These are phyloP conservation scores for Hemichromis elongatus DNA, from an alignment of 2,113 vertebrate species.

Conservation along the genomic window DNA sequence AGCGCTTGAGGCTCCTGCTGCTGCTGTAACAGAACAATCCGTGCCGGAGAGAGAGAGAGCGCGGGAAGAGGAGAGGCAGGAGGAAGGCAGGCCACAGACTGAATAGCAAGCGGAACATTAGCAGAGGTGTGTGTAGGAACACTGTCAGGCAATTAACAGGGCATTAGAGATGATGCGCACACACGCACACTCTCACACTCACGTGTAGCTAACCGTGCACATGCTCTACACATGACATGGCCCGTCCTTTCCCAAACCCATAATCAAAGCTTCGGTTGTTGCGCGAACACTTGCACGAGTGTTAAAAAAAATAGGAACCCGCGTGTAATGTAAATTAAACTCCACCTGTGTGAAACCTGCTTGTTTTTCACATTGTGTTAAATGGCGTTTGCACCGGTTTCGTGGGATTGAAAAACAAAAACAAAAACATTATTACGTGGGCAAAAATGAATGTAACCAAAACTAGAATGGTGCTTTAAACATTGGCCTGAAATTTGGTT, in stretches of 20 bases:
- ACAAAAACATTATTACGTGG: neutral
- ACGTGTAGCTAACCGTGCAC: neutral
- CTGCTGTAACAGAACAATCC: slow-evolving; percentile 82
- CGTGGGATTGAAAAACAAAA: neutral
- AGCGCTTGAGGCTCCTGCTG: slow-evolving; percentile 72
- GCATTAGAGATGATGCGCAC: slow-evolving; percentile 59
- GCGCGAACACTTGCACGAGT: neutral
- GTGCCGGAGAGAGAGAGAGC: slow-evolving; percentile 61
- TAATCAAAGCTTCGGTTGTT: neutral
- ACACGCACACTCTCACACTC: slow-evolving; percentile 2
- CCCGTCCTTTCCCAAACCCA: neutral
- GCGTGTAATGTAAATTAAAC: neutral
- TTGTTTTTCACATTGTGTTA: neutral
- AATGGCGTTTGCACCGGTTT: neutral
- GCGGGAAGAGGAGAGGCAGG: neutral
- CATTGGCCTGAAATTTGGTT: neutral
- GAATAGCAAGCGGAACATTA: slow-evolving; percentile 99
- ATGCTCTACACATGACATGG: neutral
- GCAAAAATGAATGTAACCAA: neutral
- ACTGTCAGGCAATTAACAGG: slow-evolving; percentile 90
- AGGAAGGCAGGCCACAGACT: slow-evolving; percentile 74
- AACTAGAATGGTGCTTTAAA: neutral
- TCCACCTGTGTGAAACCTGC: neutral
- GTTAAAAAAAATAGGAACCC: neutral
- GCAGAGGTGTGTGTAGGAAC: slow-evolving; percentile 93